Evolutionary conservation across 2,888 invertebrate genomes (phyloP), one percentile per base, ranked within the genome.

Genomic region (Agrotis exclamationis): DNA sequence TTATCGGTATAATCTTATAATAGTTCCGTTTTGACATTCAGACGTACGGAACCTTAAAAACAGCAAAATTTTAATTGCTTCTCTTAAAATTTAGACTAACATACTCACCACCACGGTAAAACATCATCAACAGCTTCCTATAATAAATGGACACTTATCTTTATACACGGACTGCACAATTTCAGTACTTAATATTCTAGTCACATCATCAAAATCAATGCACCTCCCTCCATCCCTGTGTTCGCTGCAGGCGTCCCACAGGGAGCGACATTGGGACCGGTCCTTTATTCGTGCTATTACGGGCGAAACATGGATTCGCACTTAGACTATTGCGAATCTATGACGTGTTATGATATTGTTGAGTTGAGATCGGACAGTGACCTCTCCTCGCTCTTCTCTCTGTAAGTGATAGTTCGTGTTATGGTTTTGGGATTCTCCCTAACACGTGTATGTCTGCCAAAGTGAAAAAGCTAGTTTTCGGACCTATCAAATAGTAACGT

Each of bases 281-380:
- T 68, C 79, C 69, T 67, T 84, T 83, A 76, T 77, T 79, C 68
- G 65, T 56, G 59, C 59, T 54, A 69, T 69, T 63, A 78, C 57
- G 54, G 33, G 63, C 66, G 59, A 54, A 47, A 87, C 86, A 86
- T 39, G 80, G 53, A 72, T 86, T 86, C 58, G 86, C 86, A 86
- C 86, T 86, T 70, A 85, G 72, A 63, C 68, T 77, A 83, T 81
- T 85, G 70, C 74, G 71, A 59, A 74, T 57, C 63, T 77, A 80
- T 75, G 76, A 75, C 50, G 67, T 72, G 70, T 79, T 82, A 82
- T 83, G 79, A 82, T 70, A 75, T 74, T 82, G 76, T 84, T 75
- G 51, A 82, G 66, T 71, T 65, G 28, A 44, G 47, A 68, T 59
- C 57, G 70, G 71, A 65, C 76, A 74, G 9, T 48, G 80, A 83